Base-by-base conservation (phyloP, 2,797 vertebrate genomes). In the Anguilla anguilla region DNA sequence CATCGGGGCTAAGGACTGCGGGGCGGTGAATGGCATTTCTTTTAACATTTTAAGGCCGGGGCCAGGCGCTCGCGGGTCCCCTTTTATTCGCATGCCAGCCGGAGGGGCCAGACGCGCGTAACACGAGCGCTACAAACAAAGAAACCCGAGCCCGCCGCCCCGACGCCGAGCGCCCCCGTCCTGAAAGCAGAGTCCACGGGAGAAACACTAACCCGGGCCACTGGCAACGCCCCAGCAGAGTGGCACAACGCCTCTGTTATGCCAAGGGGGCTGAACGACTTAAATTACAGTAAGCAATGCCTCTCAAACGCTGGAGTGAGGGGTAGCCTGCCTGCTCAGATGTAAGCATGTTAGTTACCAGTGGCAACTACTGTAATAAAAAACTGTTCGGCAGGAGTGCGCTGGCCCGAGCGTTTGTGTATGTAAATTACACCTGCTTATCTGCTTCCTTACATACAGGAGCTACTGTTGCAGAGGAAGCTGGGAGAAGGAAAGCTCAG, bases 41-140 rank as follows among this genome's bases (percentile, higher is more conserved):
- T 49, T 49, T 17, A 43, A 81, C 77, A 10, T 46, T 81, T 46
- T 19, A 43, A 81, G 6, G 43, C 0, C 79, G 22, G 77, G 39
- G 11, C 35, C 31, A 17, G 13, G 79, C 19, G 6, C 79, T 51
- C 17, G 46, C 19, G 19, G 22, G 79, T 1, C 79, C 25, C 7
- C 19, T 49, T 51, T 53, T 10, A 46, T 51, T 17, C 25, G 10
- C 43, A 69, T 43, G 46, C 25, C 64, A 15, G 17, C 39, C 46
- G 9, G 61, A 49, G 39, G 43, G 22, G 25, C 25, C 43, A 72
- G 43, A 67, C 25, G 43, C 31, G 46, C 51, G 61, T 72, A 86
- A 72, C 22, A 1, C 25, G 39, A 86, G 51, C 9, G 85, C 64
- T 72, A 19, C 72, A 13, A 86, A 74, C 85, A 86, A 1, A 86